Conservation (phyloP, 2,113 vertebrate species). For the Stegostoma tigrinum region DNA sequence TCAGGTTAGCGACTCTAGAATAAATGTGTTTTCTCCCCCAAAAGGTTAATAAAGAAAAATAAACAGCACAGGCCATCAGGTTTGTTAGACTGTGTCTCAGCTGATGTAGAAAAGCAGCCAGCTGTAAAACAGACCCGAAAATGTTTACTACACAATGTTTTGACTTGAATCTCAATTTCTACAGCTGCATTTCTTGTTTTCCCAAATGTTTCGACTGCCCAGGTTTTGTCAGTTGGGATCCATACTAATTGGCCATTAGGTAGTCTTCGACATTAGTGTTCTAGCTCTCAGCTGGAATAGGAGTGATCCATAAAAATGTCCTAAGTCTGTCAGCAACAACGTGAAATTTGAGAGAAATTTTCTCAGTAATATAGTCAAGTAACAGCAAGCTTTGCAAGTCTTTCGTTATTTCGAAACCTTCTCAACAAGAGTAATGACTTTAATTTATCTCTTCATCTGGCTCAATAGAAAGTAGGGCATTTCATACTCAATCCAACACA, state of each 20-base stretch:
- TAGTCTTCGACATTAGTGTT: neutral
- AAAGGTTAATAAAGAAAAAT: constrained; percentile 12
- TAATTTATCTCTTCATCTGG: neutral
- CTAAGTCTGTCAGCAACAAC: neutral
- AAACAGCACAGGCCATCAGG: too few relatives aligned
- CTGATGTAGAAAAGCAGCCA: neutral
- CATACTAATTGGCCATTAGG: neutral
- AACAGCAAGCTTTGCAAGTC: neutral
- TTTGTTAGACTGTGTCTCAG: too few relatives aligned
- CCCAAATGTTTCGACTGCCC: neutral
- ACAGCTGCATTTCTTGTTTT: neutral
- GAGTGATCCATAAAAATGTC: neutral
- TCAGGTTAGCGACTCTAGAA: neutral
- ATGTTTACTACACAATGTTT: neutral
- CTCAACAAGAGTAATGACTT: neutral
- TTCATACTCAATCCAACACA: neutral
- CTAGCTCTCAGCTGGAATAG: neutral
- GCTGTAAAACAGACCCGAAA: neutral
- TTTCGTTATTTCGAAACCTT: neutral
- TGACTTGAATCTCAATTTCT: neutral
- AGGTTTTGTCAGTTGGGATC: neutral
- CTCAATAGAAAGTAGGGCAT: neutral
- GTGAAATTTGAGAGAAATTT: neutral
- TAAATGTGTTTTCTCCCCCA: neutral
- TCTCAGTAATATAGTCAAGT: neutral